Evolutionary conservation across 2,113 vertebrate genomes (phyloP).

Genomic region (Rhegmatorhina hoffmannsi): DNA sequence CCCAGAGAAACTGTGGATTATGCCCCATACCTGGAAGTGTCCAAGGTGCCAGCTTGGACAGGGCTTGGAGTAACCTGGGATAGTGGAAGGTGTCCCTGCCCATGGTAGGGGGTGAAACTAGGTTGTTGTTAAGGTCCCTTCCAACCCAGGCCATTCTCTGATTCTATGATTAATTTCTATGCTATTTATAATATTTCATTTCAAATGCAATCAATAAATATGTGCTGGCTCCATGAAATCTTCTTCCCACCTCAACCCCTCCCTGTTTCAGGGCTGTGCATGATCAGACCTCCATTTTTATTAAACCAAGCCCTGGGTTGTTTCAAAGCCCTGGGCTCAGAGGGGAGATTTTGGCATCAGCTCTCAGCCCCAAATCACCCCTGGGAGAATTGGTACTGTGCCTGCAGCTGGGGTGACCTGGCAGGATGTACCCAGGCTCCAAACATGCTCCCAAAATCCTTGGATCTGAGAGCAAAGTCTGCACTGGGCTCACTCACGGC

Average conservation of each 20-base stretch:
- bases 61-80: neutral
- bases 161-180: neutral
- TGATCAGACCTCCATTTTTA: neutral
- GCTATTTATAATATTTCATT: neutral
- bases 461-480: neutral
- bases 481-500: rapidly evolving
- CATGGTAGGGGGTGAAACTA: rapidly evolving
- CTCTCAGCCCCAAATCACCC: rapidly evolving
- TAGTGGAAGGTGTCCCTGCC: neutral
- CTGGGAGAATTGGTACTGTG: neutral
- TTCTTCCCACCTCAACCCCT: no score
- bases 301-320: rapidly evolving
- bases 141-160: neutral
- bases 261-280: neutral
- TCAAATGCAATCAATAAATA: neutral
- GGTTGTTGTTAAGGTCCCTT: neutral
- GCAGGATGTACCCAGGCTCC: neutral
- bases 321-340: neutral
- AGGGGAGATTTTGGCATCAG: neutral
- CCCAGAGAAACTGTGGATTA: neutral
- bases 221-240: neutral
- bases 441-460: rapidly evolving
- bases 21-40: neutral
- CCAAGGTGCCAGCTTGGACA: rapidly evolving
- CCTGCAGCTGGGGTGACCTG: neutral